Conservation (phyloP, 2,113 vertebrate genomes). For the Calyptommatus sinebrachiatus region DNA sequence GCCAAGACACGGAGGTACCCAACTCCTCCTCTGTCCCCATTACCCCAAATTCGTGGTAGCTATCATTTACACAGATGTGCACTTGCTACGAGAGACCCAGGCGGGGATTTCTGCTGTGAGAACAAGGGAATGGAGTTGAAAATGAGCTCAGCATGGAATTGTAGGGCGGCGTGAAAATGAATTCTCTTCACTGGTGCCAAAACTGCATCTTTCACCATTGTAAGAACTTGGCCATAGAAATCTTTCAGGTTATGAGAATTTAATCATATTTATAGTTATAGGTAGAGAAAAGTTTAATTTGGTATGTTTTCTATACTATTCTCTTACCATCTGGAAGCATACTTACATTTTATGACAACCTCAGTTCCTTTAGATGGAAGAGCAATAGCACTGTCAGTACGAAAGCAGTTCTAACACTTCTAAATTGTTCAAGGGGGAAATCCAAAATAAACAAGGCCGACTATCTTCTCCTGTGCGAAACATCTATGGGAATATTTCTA, state of each 20-base stretch:
- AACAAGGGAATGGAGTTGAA: too few relatives aligned
- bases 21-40: too few relatives aligned
- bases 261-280: background rate
- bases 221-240: background rate
- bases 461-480: background rate
- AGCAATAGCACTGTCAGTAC: background rate
- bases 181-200: too few relatives aligned
- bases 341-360: background rate
- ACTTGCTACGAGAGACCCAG: too few relatives aligned
- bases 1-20: background rate
- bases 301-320: background rate
- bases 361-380: background rate
- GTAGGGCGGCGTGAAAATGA: too few relatives aligned
- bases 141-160: too few relatives aligned
- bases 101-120: too few relatives aligned
- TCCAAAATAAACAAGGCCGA: constrained; percentile 12
- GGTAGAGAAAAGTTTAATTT: background rate
- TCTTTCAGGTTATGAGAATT: background rate
- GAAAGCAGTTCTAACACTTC: constrained; percentile 5
- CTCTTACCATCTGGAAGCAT: background rate
- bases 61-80: too few relatives aligned
- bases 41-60: too few relatives aligned
- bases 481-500: constrained; percentile 1
- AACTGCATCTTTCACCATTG: too few relatives aligned
- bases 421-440: constrained; percentile 9